Conservation (phyloP, 2,888 invertebrate genomes). For the Plemyria rubiginata region DNA sequence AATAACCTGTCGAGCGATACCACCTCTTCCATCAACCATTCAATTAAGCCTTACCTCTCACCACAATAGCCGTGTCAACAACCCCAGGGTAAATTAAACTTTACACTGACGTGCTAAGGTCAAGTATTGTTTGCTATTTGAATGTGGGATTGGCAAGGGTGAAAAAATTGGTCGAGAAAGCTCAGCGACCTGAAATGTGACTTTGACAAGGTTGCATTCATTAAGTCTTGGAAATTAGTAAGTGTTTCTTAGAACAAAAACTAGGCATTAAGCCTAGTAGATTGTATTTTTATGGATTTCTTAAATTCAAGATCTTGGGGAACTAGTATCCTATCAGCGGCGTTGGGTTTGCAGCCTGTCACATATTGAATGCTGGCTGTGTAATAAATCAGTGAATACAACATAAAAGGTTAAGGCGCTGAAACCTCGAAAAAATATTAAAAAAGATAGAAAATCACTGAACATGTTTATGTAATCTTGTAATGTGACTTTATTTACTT, state of each 20-base stretch:
- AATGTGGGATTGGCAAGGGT: conserved; percentile 7
- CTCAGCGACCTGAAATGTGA: conserved; percentile 19
- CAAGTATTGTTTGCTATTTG: conserved; percentile 20
- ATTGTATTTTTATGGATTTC: too few relatives aligned
- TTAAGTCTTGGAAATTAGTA: conserved; percentile 7
- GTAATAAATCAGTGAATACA: too few relatives aligned
- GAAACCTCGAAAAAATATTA: too few relatives aligned
- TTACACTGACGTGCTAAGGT: conserved; percentile 14
- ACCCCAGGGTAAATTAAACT: conserved; percentile 22
- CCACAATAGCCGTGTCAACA: conserved; percentile 12
- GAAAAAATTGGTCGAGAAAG: conserved; percentile 7
- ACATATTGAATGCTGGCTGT: too few relatives aligned
- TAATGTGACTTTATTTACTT: too few relatives aligned
- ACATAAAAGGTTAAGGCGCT: too few relatives aligned
- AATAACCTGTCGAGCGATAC: conserved; percentile 3
- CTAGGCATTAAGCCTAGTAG: too few relatives aligned
- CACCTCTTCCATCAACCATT: conserved; percentile 9
- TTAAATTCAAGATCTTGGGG: too few relatives aligned
- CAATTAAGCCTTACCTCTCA: conserved; percentile 14
- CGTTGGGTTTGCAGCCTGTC: too few relatives aligned
- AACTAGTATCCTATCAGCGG: too few relatives aligned
- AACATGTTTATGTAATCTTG: background rate
- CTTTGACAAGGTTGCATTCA: conserved; percentile 16
- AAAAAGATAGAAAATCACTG: too few relatives aligned
- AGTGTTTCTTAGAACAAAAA: background rate